phyloP scores from a whole-genome alignment of 2,888 invertebrate species.

The Dermolepida albohirtum region DNA sequence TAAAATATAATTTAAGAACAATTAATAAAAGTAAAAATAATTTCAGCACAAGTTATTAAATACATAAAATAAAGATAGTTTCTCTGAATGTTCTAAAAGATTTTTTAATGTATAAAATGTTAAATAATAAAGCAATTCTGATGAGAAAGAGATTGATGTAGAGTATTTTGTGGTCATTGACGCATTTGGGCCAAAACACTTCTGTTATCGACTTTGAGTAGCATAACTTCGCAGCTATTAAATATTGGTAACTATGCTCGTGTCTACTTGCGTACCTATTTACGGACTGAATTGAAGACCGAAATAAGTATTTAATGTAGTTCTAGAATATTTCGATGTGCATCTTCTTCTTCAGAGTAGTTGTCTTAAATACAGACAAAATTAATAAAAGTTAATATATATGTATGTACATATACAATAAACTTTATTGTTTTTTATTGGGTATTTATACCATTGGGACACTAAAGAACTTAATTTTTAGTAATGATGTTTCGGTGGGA shows the following conservation, averaged over 20 bases:
- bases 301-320: conserved; percentile 1
- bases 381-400: not conserved
- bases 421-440: too few relatives aligned
- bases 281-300: conserved; percentile 2
- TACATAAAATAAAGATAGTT: too few relatives aligned
- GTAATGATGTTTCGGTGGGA: too few relatives aligned
- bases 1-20: too few relatives aligned
- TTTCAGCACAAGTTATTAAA: too few relatives aligned
- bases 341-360: too few relatives aligned
- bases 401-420: too few relatives aligned
- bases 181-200: conserved; percentile 11
- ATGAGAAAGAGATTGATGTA: not conserved
- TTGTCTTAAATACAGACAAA: not conserved
- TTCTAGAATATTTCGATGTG: not conserved
- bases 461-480: too few relatives aligned
- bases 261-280: not conserved
- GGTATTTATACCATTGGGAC: too few relatives aligned
- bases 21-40: too few relatives aligned
- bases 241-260: conserved; percentile 12
- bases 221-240: conserved; percentile 20
- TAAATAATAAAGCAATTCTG: not conserved
- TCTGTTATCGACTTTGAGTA: conserved; percentile 16
- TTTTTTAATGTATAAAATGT: too few relatives aligned
- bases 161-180: conserved; percentile 2
- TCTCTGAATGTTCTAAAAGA: too few relatives aligned